Evolutionary conservation across 2,113 vertebrate genomes (phyloP).

Genomic region (Corydoras maculifer): DNA sequence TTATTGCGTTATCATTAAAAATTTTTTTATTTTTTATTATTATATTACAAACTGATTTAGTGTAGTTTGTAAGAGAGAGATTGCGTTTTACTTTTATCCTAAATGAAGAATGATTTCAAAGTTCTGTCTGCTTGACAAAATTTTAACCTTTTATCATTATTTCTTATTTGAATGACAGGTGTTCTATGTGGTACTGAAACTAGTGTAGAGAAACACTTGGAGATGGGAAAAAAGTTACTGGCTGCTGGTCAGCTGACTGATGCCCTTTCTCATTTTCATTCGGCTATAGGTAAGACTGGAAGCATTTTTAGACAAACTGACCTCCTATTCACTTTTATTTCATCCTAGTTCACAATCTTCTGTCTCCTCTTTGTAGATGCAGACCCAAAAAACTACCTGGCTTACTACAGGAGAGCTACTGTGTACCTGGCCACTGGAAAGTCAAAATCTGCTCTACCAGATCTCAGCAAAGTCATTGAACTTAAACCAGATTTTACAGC

Average conservation of each 20-base stretch:
- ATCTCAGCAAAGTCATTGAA: too few relatives aligned
- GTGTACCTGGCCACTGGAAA: too few relatives aligned
- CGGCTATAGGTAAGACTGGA: constrained; percentile 81
- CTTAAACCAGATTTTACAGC: too few relatives aligned
- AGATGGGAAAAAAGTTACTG: constrained; percentile 96
- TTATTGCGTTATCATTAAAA: too few relatives aligned
- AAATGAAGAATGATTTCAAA: neutral
- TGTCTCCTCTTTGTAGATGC: neutral
- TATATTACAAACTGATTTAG: too few relatives aligned
- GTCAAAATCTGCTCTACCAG: too few relatives aligned
- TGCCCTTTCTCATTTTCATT: constrained; percentile 93
- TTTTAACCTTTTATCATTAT: neutral
- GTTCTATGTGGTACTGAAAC: constrained; percentile 85
- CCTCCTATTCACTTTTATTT: neutral
- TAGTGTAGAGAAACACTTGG: constrained; percentile 90
- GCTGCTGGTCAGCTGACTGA: constrained; percentile 95
- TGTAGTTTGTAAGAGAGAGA: too few relatives aligned
- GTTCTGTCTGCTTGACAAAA: neutral
- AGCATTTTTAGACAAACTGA: neutral
- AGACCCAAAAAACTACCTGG: too few relatives aligned
- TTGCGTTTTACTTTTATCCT: too few relatives aligned
- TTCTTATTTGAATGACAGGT: constrained; percentile 59
- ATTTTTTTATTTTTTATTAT: too few relatives aligned
- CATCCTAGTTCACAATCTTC: neutral
- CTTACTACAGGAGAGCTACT: too few relatives aligned